These are phyloP conservation scores for Phortica magna DNA, from an alignment of 2,888 invertebrate genomes.

Conservation along the genomic window DNA sequence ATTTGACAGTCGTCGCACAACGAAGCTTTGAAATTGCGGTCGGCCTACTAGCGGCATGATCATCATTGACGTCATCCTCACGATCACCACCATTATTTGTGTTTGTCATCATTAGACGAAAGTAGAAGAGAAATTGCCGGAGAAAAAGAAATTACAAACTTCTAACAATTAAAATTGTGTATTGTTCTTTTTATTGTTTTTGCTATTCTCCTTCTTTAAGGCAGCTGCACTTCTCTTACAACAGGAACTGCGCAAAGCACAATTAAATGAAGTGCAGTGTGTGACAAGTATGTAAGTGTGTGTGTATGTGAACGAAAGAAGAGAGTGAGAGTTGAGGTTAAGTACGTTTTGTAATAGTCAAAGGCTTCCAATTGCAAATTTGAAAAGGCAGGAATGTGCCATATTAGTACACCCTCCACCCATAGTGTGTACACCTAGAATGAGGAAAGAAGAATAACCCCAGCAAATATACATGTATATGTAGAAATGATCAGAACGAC, in stretches of 20 bases:
- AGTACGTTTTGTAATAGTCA: no score
- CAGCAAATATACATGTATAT: no score
- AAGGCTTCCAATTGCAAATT: no score
- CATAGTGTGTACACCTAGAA: no score
- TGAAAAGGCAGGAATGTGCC: no score
- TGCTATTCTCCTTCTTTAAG: not conserved
- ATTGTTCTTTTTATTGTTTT: not conserved
- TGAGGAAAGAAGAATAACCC: no score
- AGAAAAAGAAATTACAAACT: conserved; percentile 58
- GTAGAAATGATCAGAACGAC: no score
- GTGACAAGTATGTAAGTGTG: not conserved
- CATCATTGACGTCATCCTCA: no score
- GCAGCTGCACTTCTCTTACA: not conserved
- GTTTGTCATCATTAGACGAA: conserved; percentile 1
- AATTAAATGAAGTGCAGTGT: not conserved
- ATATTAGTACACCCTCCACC: no score
- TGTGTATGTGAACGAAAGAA: not conserved
- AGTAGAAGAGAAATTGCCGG: conserved; percentile 43
- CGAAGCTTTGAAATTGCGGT: conserved; percentile 15
- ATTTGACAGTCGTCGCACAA: conserved; percentile 3
- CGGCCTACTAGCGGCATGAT: not conserved
- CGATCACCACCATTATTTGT: not conserved
- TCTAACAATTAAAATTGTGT: conserved; percentile 59
- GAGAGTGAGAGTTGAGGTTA: not conserved
- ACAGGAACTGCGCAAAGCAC: conserved; percentile 9